Evolutionary conservation across 35 echinoderm and acorn worm genomes (phyloP).

Genomic region (Strongylocentrotus purpuratus): DNA sequence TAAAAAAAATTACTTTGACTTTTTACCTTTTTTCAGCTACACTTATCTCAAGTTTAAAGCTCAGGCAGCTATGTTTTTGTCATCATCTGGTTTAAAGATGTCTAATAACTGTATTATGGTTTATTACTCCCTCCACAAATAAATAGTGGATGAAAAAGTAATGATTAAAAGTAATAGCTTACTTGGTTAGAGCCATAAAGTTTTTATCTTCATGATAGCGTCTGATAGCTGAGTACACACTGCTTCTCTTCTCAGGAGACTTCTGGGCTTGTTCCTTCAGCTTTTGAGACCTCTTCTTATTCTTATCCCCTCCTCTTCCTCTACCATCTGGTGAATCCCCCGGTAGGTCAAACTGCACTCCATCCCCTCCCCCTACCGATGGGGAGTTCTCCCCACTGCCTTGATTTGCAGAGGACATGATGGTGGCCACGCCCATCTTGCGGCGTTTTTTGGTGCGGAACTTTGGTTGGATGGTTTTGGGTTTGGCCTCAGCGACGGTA

Average conservation of each 20-base stretch:
- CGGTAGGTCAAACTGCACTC: slow-evolving; percentile 50
- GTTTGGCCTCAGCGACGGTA: slow-evolving; percentile 49
- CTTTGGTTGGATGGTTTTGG: slow-evolving; percentile 71
- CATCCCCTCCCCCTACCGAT: slow-evolving; percentile 26
- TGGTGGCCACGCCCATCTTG: slow-evolving; percentile 66
- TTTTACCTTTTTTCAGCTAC: not conserved
- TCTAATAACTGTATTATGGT: no score
- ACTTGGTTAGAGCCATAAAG: slow-evolving; percentile 94
- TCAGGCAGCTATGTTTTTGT: not conserved
- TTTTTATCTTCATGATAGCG: slow-evolving; percentile 98
- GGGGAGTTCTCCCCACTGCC: not conserved
- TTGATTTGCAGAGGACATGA: slow-evolving; percentile 38
- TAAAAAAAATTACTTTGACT: no score
- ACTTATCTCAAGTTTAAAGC: not conserved
- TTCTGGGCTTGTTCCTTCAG: slow-evolving; percentile 85
- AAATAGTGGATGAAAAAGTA: not conserved
- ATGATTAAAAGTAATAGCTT: not conserved
- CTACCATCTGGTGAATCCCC: slow-evolving; percentile 37
- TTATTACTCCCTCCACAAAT: no score
- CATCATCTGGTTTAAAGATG: not conserved
- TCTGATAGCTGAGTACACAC: slow-evolving; percentile 93
- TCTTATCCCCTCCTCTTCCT: slow-evolving; percentile 63
- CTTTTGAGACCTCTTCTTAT: slow-evolving; percentile 78
- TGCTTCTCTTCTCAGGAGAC: slow-evolving; percentile 91
- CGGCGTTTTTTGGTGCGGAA: slow-evolving; percentile 76